Base-by-base conservation (phyloP, 2,113 vertebrate species). In the Ahaetulla prasina region DNA sequence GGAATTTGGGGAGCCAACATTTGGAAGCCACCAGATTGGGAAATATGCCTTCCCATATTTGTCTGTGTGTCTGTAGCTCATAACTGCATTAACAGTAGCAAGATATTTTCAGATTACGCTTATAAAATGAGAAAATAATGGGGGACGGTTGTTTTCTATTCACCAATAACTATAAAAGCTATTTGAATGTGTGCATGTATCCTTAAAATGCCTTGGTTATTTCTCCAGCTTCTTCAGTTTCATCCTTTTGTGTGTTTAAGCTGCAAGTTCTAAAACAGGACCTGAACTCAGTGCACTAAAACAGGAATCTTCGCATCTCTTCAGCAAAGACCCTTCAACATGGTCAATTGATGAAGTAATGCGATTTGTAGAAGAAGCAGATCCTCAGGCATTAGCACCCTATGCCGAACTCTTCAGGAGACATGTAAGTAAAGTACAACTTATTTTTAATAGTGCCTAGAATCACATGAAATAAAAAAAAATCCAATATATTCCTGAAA, bases 291-390 rank as follows among this genome's bases (percentile, higher is more conserved):
- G 97, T 95, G 97, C 91, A 23, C 96, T 98, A 9, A 98, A 99
- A 90, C 97, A 98, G 55, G 98, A 98, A 85, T 94, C 96, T 91
- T 96, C 96, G 93, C 97, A 96, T 92, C 94, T 90, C 45, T 94
- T 95, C 92, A 97, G 93, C 93, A 98, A 98, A 95, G 98, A 98
- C 96, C 99, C 99, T 57, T 97, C 98, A 14, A 97, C 95, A 94
- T 99, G 99, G 99, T 98, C 98, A 94, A 98, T 99, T 94, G 98
- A 99, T 92, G 99, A 99, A 98, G 99, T 99, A 89, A 99, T 99
- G 97, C 97, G 96, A 97, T 99, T 99, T 94, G 98, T 99, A 95
- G 98, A 98, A 96, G 98, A 98, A 92, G 98, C 98, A 39, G 99
- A 99, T 96, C 98, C 99, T 85, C 97, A 98, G 8, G 98, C 98